A percentile compares a stretch with the other conserved stretches of the same genome.
Conservation (phyloP, 2,113 vertebrate species). For the zebrafish (Danio rerio) region GRCz12tu NC_133184.1:33226501-33227000, state of each 20-base stretch:
- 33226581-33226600: conserved; percentile 62
- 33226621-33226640: conserved; percentile 61
- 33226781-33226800: no score
- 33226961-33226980: no score
- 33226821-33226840: no score
- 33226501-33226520: conserved; percentile 28
- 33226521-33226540: conserved; percentile 36
- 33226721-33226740: conserved; percentile 23
- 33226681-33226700: conserved; percentile 58
- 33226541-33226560: conserved; percentile 38
- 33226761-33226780: no score
- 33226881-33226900: no score
- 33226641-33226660: conserved; percentile 63
- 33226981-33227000: no score
- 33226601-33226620: conserved; percentile 62
- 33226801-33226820: no score
- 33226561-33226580: conserved; percentile 32
- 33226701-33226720: conserved; percentile 37
- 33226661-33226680: conserved; percentile 62
- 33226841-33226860: no score
- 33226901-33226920: no score
- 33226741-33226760: neutral
- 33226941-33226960: no score
- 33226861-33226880: no score
- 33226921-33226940: no score